phyloP scores from a whole-genome alignment of 2,113 vertebrate species.

The Smithornis capensis region DNA sequence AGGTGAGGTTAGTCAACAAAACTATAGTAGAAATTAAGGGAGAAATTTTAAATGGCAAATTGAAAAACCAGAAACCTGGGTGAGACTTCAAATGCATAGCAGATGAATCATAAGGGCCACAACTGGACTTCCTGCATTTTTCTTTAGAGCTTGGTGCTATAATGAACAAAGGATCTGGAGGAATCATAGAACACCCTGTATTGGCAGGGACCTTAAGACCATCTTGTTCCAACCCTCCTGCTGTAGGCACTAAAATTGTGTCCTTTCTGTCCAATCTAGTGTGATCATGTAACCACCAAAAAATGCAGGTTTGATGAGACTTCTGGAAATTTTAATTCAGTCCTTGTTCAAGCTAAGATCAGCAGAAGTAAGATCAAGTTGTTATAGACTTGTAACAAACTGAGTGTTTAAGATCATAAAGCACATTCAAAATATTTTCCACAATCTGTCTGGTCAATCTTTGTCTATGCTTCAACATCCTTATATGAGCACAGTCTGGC shows the following conservation, averaged over 20 bases:
- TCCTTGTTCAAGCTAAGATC: not conserved
- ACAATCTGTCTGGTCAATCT: not conserved
- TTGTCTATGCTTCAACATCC: not conserved
- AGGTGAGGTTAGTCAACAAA: not conserved
- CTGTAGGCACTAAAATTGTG: not conserved
- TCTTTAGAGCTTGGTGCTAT: rapidly evolving
- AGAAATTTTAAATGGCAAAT: not conserved
- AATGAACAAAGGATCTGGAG: not conserved
- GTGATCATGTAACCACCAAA: not conserved
- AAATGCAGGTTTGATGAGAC: not conserved
- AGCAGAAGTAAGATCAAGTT: not conserved
- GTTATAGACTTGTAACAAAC: not conserved
- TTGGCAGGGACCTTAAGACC: not conserved
- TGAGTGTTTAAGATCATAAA: not conserved
- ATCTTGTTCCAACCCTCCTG: not conserved
- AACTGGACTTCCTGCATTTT: not conserved
- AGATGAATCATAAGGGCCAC: not conserved
- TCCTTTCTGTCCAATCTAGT: not conserved
- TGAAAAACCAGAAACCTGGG: not conserved
- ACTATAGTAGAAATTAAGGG: not conserved
- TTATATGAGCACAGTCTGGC: not conserved
- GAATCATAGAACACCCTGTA: not conserved
- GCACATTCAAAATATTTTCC: not conserved
- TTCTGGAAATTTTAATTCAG: not conserved
- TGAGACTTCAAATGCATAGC: not conserved